A percentile compares a stretch with the other conserved stretches of the same genome.
These are phyloP conservation scores for Chunga burmeisteri DNA, from an alignment of 2,113 vertebrate genomes.

Conservation along the genomic window DNA sequence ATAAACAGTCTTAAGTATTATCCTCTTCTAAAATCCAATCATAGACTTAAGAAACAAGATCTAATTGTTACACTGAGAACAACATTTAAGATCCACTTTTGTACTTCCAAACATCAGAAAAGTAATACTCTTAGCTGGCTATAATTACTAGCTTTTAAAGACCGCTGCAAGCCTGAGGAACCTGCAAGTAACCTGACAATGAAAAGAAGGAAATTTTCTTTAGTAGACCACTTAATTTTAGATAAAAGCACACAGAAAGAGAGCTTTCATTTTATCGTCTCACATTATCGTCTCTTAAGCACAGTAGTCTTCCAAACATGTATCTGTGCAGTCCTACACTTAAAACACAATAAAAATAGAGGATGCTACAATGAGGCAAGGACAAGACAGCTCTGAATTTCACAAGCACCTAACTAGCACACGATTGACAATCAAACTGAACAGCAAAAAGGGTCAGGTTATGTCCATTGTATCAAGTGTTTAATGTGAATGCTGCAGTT, in stretches of 20 bases:
- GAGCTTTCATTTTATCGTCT: not conserved
- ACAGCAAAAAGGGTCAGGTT: not conserved
- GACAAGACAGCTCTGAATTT: not conserved
- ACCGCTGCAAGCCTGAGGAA: not conserved
- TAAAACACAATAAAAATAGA: not conserved
- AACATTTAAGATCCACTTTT: not conserved
- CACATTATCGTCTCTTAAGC: not conserved
- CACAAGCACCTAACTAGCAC: not conserved
- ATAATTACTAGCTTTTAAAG: not conserved
- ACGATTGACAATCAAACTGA: not conserved
- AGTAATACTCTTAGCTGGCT: not conserved
- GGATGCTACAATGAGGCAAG: not conserved
- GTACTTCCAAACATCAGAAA: not conserved
- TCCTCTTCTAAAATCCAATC: not conserved
- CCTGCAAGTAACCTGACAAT: not conserved
- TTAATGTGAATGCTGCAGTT: not conserved
- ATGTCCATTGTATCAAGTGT: not conserved
- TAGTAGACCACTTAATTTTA: not conserved
- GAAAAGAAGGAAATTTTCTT: not conserved
- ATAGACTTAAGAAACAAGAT: not conserved
- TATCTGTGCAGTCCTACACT: not conserved
- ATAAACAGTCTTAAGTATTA: not conserved
- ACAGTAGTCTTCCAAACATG: not conserved
- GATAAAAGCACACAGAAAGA: not conserved
- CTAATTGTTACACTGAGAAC: not conserved